Percentiles rank a stretch among this genome's conserved stretches.
Conservation (phyloP, 1,140 invertebrate genomes). For the Augochlora pura region DNA sequence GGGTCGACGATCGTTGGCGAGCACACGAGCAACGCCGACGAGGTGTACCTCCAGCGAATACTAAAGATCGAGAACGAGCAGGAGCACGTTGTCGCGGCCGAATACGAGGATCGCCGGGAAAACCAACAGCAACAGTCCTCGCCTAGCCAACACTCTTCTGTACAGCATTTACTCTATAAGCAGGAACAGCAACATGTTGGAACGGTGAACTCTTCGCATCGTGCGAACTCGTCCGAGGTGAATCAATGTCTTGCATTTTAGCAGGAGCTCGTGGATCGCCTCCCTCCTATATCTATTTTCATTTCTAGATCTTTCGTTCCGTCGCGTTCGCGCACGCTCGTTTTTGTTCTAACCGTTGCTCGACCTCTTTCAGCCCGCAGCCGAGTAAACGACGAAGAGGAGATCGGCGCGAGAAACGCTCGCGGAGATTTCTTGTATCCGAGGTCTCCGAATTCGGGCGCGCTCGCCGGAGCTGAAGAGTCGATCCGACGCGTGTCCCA, state of each 20-base stretch:
- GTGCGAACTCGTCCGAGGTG: conserved; percentile 49
- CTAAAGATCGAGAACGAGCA: background rate
- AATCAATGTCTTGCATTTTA: conserved; percentile 52
- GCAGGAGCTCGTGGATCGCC: background rate
- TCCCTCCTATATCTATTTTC: background rate
- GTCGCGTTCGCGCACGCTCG: background rate
- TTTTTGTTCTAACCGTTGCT: background rate
- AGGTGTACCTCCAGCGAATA: conserved; percentile 11
- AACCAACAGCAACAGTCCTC: conserved; percentile 37
- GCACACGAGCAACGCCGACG: background rate
- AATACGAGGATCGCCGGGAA: conserved; percentile 46
- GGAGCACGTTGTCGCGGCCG: background rate
- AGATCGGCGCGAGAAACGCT: background rate
- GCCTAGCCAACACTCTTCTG: conserved; percentile 32
- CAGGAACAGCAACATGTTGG: conserved; percentile 27
- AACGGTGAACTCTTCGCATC: conserved; percentile 26
- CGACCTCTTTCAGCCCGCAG: background rate
- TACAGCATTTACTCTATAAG: conserved; percentile 27
- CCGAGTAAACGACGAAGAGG: too few species aligned
- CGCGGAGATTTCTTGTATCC: background rate
- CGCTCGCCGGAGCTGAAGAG: too few species aligned
- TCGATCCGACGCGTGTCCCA: too few species aligned
- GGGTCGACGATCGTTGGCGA: background rate
- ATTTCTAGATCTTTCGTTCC: background rate
- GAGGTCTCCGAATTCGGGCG: too few species aligned